A percentile compares a stretch with the other conserved stretches of the same genome.
phyloP scores from a whole-genome alignment of 1,140 invertebrate species.

The Venustaconcha ellipsiformis region DNA sequence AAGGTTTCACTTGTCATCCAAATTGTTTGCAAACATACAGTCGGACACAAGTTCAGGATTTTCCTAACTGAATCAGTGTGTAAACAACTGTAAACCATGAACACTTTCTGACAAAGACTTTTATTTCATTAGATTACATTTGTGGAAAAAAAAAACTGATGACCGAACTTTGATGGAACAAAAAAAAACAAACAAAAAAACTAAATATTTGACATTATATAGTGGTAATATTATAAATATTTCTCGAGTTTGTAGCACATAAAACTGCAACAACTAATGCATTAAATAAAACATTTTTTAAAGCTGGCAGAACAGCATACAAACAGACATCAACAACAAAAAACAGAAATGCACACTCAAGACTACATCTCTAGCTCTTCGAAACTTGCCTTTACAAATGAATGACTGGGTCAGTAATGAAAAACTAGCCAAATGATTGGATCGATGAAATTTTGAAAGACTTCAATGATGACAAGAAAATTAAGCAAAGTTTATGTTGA shows the following conservation, averaged over 20 bases:
- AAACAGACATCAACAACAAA: neutral
- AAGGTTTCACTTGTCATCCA: no score
- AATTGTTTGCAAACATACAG: no score
- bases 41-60: no score
- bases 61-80: no score
- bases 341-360: neutral
- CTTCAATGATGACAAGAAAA: no score
- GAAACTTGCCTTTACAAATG: no score
- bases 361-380: neutral
- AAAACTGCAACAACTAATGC: neutral
- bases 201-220: neutral
- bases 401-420: no score
- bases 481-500: no score
- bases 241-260: neutral
- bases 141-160: neutral
- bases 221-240: neutral
- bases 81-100: no score
- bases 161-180: constrained; percentile 4
- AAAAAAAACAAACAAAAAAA: neutral
- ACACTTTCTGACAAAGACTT: neutral
- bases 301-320: neutral
- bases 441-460: neutral
- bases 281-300: no score
- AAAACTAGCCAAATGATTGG: constrained; percentile 2
- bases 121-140: neutral